Evolutionary conservation across 2,888 invertebrate species (phyloP).

Genomic region (Pristionchus maxplancki): DNA sequence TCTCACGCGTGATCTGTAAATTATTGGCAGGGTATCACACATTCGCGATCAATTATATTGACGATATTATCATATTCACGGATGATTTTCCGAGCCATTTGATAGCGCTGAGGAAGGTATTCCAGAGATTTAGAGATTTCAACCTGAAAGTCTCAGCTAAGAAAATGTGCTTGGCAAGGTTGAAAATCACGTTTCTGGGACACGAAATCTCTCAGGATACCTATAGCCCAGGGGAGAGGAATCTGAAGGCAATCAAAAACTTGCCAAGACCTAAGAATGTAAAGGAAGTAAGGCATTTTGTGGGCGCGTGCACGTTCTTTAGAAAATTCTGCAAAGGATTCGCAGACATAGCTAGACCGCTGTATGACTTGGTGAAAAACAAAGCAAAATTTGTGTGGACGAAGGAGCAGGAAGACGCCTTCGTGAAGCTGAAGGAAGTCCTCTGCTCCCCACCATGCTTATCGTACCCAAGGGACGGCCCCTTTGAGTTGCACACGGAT

Average conservation of each 20-base stretch:
- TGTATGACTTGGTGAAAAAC: neutral
- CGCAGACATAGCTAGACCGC: neutral
- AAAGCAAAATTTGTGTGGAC: conserved; percentile 7
- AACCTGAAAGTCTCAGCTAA: neutral
- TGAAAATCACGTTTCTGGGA: neutral
- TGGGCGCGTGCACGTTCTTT: neutral
- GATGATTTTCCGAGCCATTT: neutral
- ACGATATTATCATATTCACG: neutral
- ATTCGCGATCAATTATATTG: neutral
- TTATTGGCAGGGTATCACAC: neutral
- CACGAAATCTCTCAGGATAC: neutral
- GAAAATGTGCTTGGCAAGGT: neutral
- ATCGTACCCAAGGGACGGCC: neutral
- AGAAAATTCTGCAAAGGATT: neutral
- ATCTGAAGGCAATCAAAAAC: neutral
- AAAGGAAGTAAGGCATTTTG: neutral
- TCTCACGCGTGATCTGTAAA: neutral
- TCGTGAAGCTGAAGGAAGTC: neutral
- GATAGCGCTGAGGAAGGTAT: neutral
- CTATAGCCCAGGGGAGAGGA: neutral
- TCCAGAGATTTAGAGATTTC: neutral
- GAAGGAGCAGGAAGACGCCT: neutral
- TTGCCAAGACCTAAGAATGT: conserved; percentile 1
- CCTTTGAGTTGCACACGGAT: neutral
- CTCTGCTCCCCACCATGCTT: neutral